Evolutionary conservation across 2,113 vertebrate genomes (phyloP).

Genomic region (Prunella fulvescens): DNA sequence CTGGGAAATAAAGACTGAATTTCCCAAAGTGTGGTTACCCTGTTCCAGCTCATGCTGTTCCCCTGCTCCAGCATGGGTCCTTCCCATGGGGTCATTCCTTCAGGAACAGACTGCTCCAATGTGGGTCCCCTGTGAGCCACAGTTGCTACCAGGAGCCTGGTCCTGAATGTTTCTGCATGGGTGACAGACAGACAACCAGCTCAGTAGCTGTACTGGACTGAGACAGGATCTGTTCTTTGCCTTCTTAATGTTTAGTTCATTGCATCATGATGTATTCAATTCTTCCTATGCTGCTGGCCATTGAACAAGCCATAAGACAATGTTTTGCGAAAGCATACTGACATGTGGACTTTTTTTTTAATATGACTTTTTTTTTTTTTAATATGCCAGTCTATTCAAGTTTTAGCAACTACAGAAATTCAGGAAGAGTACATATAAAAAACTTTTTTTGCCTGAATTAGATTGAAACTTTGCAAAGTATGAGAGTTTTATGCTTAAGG

Average conservation of each 20-base stretch:
- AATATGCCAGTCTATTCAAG: background rate
- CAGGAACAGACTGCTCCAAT: background rate
- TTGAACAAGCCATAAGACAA: background rate
- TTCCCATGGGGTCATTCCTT: accelerated
- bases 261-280: background rate
- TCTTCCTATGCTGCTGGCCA: background rate
- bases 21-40: background rate
- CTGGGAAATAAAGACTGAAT: background rate
- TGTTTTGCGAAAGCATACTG: background rate
- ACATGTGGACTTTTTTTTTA: too few relatives aligned
- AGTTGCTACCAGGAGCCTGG: background rate
- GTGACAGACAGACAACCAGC: background rate
- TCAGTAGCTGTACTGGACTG: background rate
- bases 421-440: background rate
- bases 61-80: background rate
- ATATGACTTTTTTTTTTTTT: too few relatives aligned
- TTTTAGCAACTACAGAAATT: background rate
- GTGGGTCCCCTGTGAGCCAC: accelerated
- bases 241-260: background rate
- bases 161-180: background rate
- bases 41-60: background rate
- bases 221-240: background rate
- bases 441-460: background rate
- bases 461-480: background rate
- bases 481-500: background rate